Evolutionary conservation across 2,888 invertebrate genomes (phyloP), one percentile per base, ranked within the genome.

Genomic region (Mongoloraphidia duomilia): DNA sequence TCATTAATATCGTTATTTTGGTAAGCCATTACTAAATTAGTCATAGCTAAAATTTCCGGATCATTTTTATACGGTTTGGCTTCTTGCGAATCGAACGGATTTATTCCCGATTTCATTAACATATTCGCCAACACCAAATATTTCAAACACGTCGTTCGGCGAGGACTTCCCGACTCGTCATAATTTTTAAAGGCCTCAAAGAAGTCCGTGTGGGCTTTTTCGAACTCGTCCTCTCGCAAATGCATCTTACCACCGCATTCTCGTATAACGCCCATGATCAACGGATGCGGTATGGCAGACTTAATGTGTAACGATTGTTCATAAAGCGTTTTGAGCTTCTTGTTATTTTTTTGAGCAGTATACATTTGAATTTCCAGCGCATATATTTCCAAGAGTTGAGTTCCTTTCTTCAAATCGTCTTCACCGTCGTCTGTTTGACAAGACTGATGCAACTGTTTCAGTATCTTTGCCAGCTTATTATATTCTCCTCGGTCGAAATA

Each of bases 221-320:
- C 96, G 66, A 96, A 98, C 70, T 97, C 96, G 5, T 94, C 95
- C 72, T 98, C 97, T 17, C 97, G 79, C 42, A 98, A 73, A 70
- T 98, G 97, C 98, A 98, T 98, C 70, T 98, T 98, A 0, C 98
- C 98, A 6, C 97, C 98, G 68, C 97, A 98, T 71, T 98, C 97
- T 81, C 96, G 76, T 53, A 98, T 98, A 35, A 98, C 96, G 11
- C 97, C 97, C 96, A 98, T 96, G 59, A 98, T 98, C 34, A 98
- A 75, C 3, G 98, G 98, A 79, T 98, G 98, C n/a, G 98, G 97
- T 65, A 98, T 98, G 46, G 97, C 98, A 39, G 96, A 95, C 68
- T 98, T 98, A 59, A 98, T 97, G 67, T 96, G 94, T 55, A 98
- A 74, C 1, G 96, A 96, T 65, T 97, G 95, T 68, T 98, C 97